phyloP scores from a whole-genome alignment of 2,113 vertebrate genomes.

The Leptocoma aspasia region DNA sequence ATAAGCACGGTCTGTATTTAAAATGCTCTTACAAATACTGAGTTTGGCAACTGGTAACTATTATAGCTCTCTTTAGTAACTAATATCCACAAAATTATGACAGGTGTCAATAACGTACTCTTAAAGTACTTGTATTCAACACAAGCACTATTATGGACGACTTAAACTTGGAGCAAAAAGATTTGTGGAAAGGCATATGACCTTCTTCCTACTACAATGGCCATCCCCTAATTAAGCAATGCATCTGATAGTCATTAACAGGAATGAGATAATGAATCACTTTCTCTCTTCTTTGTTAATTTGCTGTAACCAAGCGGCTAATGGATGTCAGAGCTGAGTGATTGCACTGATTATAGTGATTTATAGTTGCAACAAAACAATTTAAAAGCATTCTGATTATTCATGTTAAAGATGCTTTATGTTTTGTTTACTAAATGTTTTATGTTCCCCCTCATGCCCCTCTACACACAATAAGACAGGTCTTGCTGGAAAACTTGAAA shows the following conservation, averaged over 20 bases:
- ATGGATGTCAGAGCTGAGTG: slow-evolving; percentile 94
- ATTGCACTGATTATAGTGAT: slow-evolving; percentile 91
- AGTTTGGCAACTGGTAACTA: background rate
- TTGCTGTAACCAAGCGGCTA: slow-evolving; percentile 92
- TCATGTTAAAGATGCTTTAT: slow-evolving; percentile 85
- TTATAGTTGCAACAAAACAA: slow-evolving; percentile 92
- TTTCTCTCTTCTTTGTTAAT: slow-evolving; percentile 93
- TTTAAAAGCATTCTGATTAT: slow-evolving; percentile 88
- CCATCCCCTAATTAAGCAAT: slow-evolving; percentile 90
- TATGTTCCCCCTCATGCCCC: slow-evolving; percentile 45
- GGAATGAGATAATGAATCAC: slow-evolving; percentile 93
- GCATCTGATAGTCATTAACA: slow-evolving; percentile 97
- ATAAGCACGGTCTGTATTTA: background rate
- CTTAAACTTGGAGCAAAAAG: slow-evolving; percentile 74
- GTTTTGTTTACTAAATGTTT: slow-evolving; percentile 85
- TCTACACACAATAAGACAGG: slow-evolving; percentile 30
- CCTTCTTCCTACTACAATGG: slow-evolving; percentile 85
- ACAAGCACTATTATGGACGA: slow-evolving; percentile 45
- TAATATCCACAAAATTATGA: slow-evolving; percentile 27
- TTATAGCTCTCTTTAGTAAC: slow-evolving; percentile 10
- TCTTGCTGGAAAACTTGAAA: slow-evolving; percentile 65
- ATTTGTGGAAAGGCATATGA: slow-evolving; percentile 83
- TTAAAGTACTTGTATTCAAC: slow-evolving; percentile 57
- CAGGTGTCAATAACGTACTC: slow-evolving; percentile 44
- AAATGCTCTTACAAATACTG: slow-evolving; percentile 8